Evolutionary conservation across 2,797 vertebrate genomes (phyloP), one percentile per base, ranked within the genome.

Genomic region (Telmatherina bonti): DNA sequence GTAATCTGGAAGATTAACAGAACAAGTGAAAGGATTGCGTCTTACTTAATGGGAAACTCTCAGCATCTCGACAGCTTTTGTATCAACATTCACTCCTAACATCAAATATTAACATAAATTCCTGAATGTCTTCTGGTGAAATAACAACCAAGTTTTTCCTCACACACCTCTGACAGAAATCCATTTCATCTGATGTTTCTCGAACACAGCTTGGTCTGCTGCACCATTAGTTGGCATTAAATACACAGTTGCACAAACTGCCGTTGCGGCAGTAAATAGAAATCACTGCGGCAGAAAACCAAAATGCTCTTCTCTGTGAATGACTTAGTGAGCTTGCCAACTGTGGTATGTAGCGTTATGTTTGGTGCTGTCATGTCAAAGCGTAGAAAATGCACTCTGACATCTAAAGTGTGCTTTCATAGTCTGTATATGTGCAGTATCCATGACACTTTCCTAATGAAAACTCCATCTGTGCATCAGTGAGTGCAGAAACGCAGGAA

Each of bases 11-110:
- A 58, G 74, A 84, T 11, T 78, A 78, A 66, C 47, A 33, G 63
- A 85, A 80, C 76, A 85, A 67, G 55, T 70, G 67, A 65, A 75
- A 65, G 72, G 76, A 87, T 87, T 85, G 82, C 61, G 60, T 62
- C 26, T 15, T 53, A 63, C 64, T 74, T 62, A 51, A 60, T 72
- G 47, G 66, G 60, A 65, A 70, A 57, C 18, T 63, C 38, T 22
- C 74, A 66, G 20, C 31, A 33, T 64, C 49, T 22, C 8, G 2
- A n/a, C 63, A 30, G 52, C 59, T 22, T 54, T 45, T 79, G 63
- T 35, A 4, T 47, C 65, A 63, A 62, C 47, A 3, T 13, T 29
- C 38, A 62, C 33, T 29, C 5, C 12, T 20, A 1, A 24, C 24
- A 15, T 27, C 24, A 54, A 52, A 41, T 55, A 9, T 62, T 10